Base-by-base conservation (phyloP, 2,888 invertebrate species). In the Dendrolimus houi region DNA sequence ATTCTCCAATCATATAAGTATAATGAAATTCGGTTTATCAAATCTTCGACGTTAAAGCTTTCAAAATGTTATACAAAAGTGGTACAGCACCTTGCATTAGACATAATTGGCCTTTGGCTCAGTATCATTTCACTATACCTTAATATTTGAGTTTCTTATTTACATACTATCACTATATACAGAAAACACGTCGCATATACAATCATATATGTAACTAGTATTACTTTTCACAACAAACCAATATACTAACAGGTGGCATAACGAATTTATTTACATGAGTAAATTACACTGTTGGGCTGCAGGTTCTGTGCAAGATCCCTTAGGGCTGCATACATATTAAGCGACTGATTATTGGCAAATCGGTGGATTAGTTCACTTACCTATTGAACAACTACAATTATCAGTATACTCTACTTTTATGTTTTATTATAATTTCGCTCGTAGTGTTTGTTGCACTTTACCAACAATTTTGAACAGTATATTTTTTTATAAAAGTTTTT, bases 61-160 rank as follows among this genome's bases (percentile, higher is more conserved):
- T 75, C 77, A 75, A 77, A 74, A 79, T 67, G 64, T 75, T 75
- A 72, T 72, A 80, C 70, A 77, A 75, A 79, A 75, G 66, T 74
- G 71, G 70, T 74, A 81, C 84, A 89, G 85, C 87, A 89, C 87
- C 87, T 84, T 79, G 73, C 77, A 74, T 73, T 74, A 83, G 78
- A 84, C 79, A 77, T 79, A 74, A 73, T 76, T 77, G 81, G 87
- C 87, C 88, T 88, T 87, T 86, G 87, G 87, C 87, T 85, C 77
- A 84, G 74, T 77, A 78, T 77, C 72, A 72, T 68, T 67, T 67
- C 63, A 62, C 54, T 56, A 56, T 13, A 56, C 41, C 13, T 8
- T 58, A 29, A 29, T 6, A 55, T 57, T 70, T 70, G 85, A 85
- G 83, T 84, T 85, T 85, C 83, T 72, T 72, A 77, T 79, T 73